Evolutionary conservation across 2,113 vertebrate species (phyloP).

Genomic region (Gobius niger): DNA sequence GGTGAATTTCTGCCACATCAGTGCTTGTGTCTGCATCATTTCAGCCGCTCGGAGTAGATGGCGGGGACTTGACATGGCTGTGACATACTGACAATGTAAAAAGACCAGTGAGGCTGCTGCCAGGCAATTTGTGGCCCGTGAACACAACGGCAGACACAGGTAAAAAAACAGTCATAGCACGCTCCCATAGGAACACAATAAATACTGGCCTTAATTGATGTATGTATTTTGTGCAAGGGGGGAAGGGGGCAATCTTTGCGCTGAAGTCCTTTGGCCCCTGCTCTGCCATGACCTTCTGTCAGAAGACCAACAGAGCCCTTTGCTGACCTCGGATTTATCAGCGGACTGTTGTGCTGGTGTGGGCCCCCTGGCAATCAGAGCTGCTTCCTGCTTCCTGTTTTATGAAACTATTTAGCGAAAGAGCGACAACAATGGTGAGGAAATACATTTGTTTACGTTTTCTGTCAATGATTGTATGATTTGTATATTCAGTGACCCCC

Average conservation of each 20-base stretch:
- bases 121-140: conserved; percentile 20
- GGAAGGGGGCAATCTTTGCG: conserved; percentile 5
- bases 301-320: conserved; percentile 42
- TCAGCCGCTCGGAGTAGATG: conserved; percentile 25
- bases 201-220: conserved; percentile 3
- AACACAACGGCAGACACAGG: conserved; percentile 17
- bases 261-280: conserved; percentile 31
- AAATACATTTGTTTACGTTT: conserved; percentile 7
- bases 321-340: conserved; percentile 55
- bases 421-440: conserved; percentile 26
- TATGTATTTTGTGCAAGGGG: neutral
- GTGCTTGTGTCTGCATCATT: conserved; percentile 36
- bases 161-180: conserved; percentile 11
- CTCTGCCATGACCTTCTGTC: conserved; percentile 33
- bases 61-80: conserved; percentile 41
- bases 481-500: no score
- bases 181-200: conserved; percentile 9
- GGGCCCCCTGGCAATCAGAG: conserved; percentile 56
- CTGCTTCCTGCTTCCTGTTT: conserved; percentile 45
- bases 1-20: conserved; percentile 35
- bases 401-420: conserved; percentile 48
- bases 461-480: no score
- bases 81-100: conserved; percentile 23
- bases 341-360: conserved; percentile 44
- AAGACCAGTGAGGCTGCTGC: conserved; percentile 20